Percentiles rank a stretch among this genome's conserved stretches.
Evolutionary conservation across 2,797 vertebrate genomes (phyloP).

Genomic region (Xenentodon cancila): DNA sequence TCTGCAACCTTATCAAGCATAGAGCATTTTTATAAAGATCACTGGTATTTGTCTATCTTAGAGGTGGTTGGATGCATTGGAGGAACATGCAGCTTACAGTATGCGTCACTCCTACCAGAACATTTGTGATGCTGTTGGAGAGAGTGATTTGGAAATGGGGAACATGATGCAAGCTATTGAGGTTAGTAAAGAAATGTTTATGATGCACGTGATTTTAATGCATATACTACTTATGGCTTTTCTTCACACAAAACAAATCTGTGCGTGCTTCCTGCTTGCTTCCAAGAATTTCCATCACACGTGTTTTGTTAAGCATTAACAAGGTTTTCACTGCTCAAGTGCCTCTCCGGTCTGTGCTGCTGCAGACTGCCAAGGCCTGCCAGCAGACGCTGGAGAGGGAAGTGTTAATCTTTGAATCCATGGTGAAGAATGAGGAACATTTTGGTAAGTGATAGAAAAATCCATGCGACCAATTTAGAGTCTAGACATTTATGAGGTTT

Average conservation of each 20-base stretch:
- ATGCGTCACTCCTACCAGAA: constrained; percentile 82
- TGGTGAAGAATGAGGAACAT: constrained; percentile 84
- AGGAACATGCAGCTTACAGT: constrained; percentile 89
- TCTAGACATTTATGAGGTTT: neutral
- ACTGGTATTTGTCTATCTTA: constrained; percentile 56
- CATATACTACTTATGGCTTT: too few relatives aligned
- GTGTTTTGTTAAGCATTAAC: neutral
- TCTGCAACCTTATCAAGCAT: too few relatives aligned
- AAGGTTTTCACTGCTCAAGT: neutral
- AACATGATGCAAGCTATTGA: constrained; percentile 84
- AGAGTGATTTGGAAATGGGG: constrained; percentile 64
- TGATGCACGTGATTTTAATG: too few relatives aligned
- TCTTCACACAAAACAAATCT: too few relatives aligned
- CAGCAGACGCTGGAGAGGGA: constrained; percentile 87
- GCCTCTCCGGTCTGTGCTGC: constrained; percentile 19
- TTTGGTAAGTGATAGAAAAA: constrained; percentile 79
- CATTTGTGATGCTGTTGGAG: constrained; percentile 70
- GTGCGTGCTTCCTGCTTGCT: too few relatives aligned
- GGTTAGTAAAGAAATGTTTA: constrained; percentile 63
- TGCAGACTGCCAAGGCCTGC: constrained; percentile 82
- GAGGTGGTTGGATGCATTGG: constrained; percentile 91
- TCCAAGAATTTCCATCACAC: neutral
- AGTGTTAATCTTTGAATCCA: constrained; percentile 86
- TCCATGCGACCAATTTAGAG: neutral
- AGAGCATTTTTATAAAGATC: neutral